Evolutionary conservation across 2,888 invertebrate species (phyloP).

Genomic region (Bimastos eiseni): DNA sequence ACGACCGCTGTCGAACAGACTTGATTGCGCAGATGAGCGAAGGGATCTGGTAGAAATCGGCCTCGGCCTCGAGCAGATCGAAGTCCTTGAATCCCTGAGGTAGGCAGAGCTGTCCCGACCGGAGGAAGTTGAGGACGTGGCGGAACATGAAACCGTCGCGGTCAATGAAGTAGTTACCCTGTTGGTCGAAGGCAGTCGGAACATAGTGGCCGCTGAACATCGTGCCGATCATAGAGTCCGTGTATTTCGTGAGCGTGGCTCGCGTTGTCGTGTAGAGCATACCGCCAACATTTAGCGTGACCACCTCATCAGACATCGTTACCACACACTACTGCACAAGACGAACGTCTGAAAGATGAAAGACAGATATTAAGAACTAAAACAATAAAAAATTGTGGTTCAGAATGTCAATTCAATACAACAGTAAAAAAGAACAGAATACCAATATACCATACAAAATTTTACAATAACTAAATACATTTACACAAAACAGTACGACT

Average conservation of each 20-base stretch:
- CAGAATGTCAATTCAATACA: too few relatives aligned
- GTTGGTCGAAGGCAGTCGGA: constrained; percentile 45
- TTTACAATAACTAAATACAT: too few relatives aligned
- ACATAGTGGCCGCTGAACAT: constrained; percentile 48
- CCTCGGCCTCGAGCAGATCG: constrained; percentile 50
- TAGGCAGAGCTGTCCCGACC: constrained; percentile 47
- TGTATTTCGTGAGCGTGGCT: constrained; percentile 47
- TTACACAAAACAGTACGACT: background rate
- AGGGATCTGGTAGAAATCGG: constrained; percentile 49
- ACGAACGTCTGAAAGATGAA: too few relatives aligned
- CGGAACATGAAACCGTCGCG: constrained; percentile 50
- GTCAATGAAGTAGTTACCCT: constrained; percentile 50
- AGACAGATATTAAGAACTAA: too few relatives aligned
- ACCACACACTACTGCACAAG: too few relatives aligned
- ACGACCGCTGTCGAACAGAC: background rate
- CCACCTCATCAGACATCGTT: constrained; percentile 42
- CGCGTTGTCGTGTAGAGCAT: constrained; percentile 49
- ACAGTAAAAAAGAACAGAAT: background rate
- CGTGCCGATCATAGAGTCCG: constrained; percentile 49
- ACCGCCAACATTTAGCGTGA: constrained; percentile 50
- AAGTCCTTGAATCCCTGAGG: constrained; percentile 49
- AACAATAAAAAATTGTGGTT: too few relatives aligned
- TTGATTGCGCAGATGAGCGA: constrained; percentile 38
- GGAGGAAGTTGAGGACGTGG: constrained; percentile 50
- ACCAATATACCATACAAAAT: background rate